Conservation (phyloP, 1,140 invertebrate genomes). For the Caenorhabditis latens region DNA sequence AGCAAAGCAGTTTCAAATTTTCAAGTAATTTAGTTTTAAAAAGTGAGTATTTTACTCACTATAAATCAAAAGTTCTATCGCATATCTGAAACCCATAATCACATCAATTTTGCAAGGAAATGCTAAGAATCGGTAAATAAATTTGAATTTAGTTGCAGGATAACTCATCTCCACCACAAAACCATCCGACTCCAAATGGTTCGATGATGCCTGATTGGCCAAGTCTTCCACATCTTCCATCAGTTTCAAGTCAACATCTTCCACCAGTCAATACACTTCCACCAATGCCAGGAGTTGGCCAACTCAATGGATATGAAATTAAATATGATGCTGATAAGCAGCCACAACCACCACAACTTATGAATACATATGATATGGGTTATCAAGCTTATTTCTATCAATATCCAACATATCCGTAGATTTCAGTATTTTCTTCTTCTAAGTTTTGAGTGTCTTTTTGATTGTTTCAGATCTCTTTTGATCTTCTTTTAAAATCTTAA, state of each 20-base stretch:
- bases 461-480: background rate
- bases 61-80: too few species aligned
- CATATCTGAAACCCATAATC: too few species aligned
- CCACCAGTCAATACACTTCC: background rate
- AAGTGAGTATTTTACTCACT: too few species aligned
- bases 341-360: background rate
- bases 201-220: background rate
- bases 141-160: background rate
- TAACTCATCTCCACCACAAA: background rate
- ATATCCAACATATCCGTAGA: background rate
- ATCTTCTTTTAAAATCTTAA: background rate
- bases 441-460: background rate
- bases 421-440: background rate
- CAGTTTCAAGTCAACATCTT: background rate
- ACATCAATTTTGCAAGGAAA: too few species aligned
- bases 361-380: background rate
- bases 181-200: background rate
- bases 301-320: background rate
- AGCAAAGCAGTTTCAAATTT: too few species aligned
- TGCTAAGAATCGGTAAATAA: background rate
- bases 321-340: slow-evolving; percentile 3
- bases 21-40: too few species aligned
- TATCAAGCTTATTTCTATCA: background rate
- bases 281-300: background rate
- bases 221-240: background rate